Percentiles rank a stretch among this genome's conserved stretches.
These are phyloP conservation scores for Corvus moneduloides DNA, from an alignment of 2,113 vertebrate genomes.

Conservation along the genomic window DNA sequence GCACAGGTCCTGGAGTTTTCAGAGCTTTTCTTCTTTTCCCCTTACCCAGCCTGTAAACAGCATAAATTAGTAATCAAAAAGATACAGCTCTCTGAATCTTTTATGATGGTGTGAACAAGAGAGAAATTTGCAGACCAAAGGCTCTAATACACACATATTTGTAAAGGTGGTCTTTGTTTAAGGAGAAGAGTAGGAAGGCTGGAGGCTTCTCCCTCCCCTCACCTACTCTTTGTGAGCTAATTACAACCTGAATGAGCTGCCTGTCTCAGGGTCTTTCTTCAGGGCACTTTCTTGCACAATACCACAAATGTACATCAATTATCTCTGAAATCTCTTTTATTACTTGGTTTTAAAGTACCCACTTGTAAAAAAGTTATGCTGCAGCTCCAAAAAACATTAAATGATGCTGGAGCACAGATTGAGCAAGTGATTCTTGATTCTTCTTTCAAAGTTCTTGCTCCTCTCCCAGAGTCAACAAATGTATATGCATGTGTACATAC, in stretches of 20 bases:
- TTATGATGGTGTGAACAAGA: conserved; percentile 20
- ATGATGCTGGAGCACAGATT: neutral
- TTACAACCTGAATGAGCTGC: conserved; percentile 26
- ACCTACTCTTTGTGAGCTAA: conserved; percentile 45
- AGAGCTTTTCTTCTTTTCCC: neutral
- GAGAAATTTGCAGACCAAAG: conserved; percentile 14
- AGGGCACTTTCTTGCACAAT: conserved; percentile 6
- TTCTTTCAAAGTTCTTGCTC: neutral
- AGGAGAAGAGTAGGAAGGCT: conserved; percentile 28
- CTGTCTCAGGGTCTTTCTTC: conserved; percentile 34
- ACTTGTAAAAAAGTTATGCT: conserved; percentile 19
- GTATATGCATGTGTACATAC: accelerated
- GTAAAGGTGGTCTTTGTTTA: conserved; percentile 57
- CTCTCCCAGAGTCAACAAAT: neutral
- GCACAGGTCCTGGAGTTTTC: conserved; percentile 11
- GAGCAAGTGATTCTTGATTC: neutral
- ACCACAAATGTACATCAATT: neutral
- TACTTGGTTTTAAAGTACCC: conserved; percentile 41
- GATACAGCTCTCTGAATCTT: conserved; percentile 60
- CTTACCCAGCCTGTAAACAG: conserved; percentile 15
- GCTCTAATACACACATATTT: conserved; percentile 52
- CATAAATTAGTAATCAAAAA: conserved; percentile 64
- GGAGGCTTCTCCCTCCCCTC: conserved; percentile 8
- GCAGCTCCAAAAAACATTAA: neutral
- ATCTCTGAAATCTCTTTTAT: conserved; percentile 42